Base-by-base conservation (phyloP, 1,140 invertebrate species). In the Penaeus vannamei region DNA sequence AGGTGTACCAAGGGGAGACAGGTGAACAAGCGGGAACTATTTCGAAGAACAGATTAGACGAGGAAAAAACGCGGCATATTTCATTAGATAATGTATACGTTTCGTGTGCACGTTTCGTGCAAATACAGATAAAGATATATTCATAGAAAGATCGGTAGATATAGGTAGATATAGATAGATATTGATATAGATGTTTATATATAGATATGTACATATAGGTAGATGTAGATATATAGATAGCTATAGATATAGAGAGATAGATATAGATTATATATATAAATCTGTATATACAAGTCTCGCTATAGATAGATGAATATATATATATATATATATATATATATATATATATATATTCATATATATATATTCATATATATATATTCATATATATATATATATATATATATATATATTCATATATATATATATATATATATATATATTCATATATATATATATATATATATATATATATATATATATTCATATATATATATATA, bases 401-500 rank as follows among this genome's bases (percentile, higher is more conserved):
- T 69, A 69, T 69, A 69, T 69, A 69, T 69, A 69, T 69, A 69
- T 69, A 69, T 69, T 26, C 29, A 69, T 69, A 69, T 69, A 69
- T 69, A 69, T 20, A 19, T 10, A 69, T 10, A 69, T 20, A 69
- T 22, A 66, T 7, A 66, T 7, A 66, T 66, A 66, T n/a, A 66
- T 66, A 3, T 66, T 66, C 29, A 66, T 4, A 7, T 7, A n/a
- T 66, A 7, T 66, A 66, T 66, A 66, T 66, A 66, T 66, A 66
- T 66, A 66, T 66, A 66, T 66, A 66, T 66, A 66, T 66, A 66
- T 66, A 66, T 66, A 66, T 66, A 66, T 66, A 66, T 66, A 66
- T 66, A 66, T 66, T n/a, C 29, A 66, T 66, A 66, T 66, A 66
- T 66, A 66, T 22, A 69, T 69, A 69, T 69, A 69, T 69, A 69